phyloP scores from a whole-genome alignment of 2,113 vertebrate species.

The Rissa tridactyla region DNA sequence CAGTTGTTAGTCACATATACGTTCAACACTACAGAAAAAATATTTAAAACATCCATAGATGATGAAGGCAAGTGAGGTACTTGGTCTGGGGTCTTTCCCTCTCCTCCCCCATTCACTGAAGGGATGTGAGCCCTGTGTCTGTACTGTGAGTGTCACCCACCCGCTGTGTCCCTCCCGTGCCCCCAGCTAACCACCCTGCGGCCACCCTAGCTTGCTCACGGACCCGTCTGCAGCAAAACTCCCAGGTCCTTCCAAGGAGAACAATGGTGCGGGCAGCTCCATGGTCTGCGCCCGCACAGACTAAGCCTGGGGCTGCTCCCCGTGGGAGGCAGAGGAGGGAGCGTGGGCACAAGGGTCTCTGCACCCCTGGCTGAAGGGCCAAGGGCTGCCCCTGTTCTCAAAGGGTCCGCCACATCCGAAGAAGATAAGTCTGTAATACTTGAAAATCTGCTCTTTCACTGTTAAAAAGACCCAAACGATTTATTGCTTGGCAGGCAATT shows the following conservation, averaged over 20 bases:
- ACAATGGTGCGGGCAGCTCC: not conserved
- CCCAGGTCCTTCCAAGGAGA: not conserved
- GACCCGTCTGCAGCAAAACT: not conserved
- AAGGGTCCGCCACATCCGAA: not conserved
- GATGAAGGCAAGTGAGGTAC: not conserved
- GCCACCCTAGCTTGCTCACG: accelerated
- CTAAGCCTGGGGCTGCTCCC: not conserved
- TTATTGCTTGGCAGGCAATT: not conserved
- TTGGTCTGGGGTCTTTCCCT: not conserved
- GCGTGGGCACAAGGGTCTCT: not conserved
- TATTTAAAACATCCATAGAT: not conserved
- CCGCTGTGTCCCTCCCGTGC: not conserved
- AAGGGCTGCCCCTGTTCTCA: not conserved
- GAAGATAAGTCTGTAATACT: not conserved
- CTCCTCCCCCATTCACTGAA: not conserved
- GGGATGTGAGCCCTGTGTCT: not conserved
- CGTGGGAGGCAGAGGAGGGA: not conserved
- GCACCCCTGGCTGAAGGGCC: not conserved
- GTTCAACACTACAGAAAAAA: not conserved
- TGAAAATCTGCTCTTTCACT: not conserved
- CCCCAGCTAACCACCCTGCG: not conserved
- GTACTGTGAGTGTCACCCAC: not conserved
- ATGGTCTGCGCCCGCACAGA: accelerated
- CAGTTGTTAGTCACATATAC: not conserved
- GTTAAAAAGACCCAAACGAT: not conserved